A percentile compares a stretch with the other conserved stretches of the same genome.
These are phyloP conservation scores for Myotis findleyi DNA, from an alignment of 2,797 vertebrate species.

Conservation along the genomic window DNA sequence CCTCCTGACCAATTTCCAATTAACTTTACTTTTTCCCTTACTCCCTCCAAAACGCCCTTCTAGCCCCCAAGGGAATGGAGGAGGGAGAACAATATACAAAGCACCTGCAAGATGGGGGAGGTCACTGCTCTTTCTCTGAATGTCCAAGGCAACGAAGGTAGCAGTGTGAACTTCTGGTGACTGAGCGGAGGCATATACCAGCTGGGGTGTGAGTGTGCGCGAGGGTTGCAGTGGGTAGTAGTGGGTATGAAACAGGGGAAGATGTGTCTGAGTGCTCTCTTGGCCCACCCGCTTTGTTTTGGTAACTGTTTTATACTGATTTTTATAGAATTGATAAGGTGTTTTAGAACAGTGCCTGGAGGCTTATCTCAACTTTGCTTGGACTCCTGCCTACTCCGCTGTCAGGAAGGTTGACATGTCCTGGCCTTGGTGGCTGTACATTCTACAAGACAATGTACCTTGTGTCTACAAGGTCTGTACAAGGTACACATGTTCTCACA, in stretches of 20 bases:
- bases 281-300: neutral
- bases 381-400: neutral
- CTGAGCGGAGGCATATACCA: neutral
- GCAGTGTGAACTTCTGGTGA: neutral
- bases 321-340: conserved; percentile 21
- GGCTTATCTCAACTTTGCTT: neutral
- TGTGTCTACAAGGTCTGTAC: neutral
- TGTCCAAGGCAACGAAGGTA: neutral
- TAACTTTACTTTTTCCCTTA: neutral
- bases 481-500: neutral
- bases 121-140: neutral
- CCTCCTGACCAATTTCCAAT: neutral
- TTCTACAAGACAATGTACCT: neutral
- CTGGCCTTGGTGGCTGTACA: neutral
- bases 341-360: conserved; percentile 31
- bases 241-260: neutral
- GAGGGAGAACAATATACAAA: conserved; percentile 1
- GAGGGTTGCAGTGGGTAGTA: neutral
- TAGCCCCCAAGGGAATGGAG: neutral
- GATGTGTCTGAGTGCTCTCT: neutral
- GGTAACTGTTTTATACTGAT: conserved; percentile 29
- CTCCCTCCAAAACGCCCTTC: neutral
- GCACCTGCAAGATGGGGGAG: neutral
- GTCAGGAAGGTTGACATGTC: neutral
- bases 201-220: neutral